Conservation (phyloP, 2,113 vertebrate genomes). For the Oplegnathus fasciatus region DNA sequence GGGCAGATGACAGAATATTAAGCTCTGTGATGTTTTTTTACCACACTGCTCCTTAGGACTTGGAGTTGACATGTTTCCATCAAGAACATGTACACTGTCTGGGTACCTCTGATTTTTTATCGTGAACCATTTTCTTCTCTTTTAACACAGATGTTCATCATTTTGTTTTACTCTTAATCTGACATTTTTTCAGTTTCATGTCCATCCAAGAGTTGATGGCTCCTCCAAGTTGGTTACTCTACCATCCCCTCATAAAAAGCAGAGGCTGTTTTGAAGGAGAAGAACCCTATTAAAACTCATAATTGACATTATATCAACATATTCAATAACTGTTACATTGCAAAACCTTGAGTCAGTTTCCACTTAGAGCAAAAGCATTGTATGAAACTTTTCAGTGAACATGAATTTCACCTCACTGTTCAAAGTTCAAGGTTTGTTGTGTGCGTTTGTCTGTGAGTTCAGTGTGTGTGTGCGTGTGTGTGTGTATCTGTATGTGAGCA, state of each 20-base stretch:
- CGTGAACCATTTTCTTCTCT: too few relatives aligned
- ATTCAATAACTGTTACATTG: neutral
- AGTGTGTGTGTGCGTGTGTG: slow-evolving; percentile 19
- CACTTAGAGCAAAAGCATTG: neutral
- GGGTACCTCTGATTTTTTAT: too few relatives aligned
- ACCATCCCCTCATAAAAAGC: neutral
- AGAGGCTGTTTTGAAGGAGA: neutral
- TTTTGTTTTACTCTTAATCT: too few relatives aligned
- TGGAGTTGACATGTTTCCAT: too few relatives aligned
- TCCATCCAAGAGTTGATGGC: neutral
- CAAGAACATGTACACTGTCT: too few relatives aligned
- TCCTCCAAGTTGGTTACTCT: neutral
- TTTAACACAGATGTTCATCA: too few relatives aligned
- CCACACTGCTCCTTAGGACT: too few relatives aligned
- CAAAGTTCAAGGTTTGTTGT: slow-evolving; percentile 46
- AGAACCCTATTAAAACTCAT: neutral
- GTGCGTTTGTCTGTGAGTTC: slow-evolving; percentile 5
- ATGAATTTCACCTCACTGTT: slow-evolving; percentile 24
- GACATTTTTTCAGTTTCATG: too few relatives aligned
- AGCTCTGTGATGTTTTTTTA: too few relatives aligned
- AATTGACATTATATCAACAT: neutral
- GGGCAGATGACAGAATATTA: too few relatives aligned
- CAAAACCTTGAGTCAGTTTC: neutral
- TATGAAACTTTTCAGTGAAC: neutral
- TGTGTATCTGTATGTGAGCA: neutral